phyloP scores from a whole-genome alignment of 2,797 vertebrate species.

The Sebastes jordani region DNA sequence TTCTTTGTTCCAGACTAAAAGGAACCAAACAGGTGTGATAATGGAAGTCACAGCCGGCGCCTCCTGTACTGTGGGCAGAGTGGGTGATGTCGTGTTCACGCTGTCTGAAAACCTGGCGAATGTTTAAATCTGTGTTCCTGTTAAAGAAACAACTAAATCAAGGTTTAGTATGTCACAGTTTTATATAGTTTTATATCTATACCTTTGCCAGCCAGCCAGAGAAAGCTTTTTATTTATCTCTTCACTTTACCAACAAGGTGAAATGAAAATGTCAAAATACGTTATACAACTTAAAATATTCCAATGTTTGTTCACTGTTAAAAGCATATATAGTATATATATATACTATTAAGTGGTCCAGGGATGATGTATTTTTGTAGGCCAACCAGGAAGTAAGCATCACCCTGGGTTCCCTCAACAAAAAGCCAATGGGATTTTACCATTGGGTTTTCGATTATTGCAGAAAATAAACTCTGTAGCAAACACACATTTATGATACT shows the following conservation, averaged over 20 bases:
- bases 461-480: no score
- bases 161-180: neutral
- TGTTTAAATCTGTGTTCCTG: neutral
- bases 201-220: neutral
- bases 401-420: no score
- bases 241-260: neutral
- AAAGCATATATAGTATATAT: neutral
- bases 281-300: neutral
- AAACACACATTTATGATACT: no score
- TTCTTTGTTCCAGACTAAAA: neutral
- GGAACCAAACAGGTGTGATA: slow-evolving; percentile 8
- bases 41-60: neutral
- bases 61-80: neutral
- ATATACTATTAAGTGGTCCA: neutral
- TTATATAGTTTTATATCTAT: neutral
- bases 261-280: neutral
- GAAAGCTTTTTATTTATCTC: neutral
- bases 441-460: no score
- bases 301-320: neutral
- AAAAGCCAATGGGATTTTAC: no score
- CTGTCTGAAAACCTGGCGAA: neutral
- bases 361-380: no score
- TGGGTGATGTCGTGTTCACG: neutral
- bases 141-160: neutral
- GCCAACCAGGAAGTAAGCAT: no score